phyloP scores from a whole-genome alignment of 2,113 vertebrate species.

The Pituophis catenifer region DNA sequence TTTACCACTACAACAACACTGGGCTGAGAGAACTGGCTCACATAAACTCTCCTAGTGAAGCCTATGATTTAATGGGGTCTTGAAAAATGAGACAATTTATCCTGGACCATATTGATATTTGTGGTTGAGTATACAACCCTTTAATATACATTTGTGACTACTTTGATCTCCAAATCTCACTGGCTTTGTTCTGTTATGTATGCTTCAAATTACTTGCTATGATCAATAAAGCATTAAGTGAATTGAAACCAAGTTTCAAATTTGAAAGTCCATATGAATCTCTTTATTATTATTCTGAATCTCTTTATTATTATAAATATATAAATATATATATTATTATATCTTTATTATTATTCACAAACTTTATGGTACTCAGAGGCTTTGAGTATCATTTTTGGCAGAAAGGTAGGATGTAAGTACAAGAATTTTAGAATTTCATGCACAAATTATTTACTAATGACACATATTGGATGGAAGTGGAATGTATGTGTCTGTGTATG shows the following conservation, averaged over 20 bases:
- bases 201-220: background rate
- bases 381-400: background rate
- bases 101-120: background rate
- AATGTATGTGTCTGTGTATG: too few species aligned
- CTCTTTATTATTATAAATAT: background rate
- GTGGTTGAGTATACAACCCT: background rate
- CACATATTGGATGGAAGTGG: background rate
- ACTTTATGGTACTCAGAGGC: background rate
- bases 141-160: background rate
- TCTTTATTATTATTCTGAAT: background rate
- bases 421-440: background rate
- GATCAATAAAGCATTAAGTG: background rate
- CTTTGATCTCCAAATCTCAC: background rate
- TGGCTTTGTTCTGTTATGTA: background rate
- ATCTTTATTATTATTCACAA: background rate
- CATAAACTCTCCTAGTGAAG: background rate
- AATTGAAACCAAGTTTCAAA: background rate
- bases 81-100: background rate
- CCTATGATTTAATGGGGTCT: background rate
- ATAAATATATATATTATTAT: too few species aligned
- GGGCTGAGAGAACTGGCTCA: background rate
- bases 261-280: background rate
- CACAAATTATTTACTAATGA: background rate
- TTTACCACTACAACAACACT: background rate
- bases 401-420: background rate